Evolutionary conservation across 2,113 vertebrate species (phyloP).

Genomic region (Cebidichthys violaceus): DNA sequence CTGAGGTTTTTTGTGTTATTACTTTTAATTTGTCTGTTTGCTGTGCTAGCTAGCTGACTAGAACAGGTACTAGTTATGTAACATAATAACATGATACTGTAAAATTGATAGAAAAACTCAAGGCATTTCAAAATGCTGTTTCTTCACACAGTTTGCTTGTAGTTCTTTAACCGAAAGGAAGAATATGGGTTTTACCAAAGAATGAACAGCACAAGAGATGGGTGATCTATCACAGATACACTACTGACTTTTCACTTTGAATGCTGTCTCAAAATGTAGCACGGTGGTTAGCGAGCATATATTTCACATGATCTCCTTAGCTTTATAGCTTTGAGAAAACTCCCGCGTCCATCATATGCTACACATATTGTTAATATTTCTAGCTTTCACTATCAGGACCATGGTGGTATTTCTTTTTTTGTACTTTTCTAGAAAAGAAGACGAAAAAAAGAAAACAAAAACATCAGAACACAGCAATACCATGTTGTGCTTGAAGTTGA

Average conservation of each 20-base stretch:
- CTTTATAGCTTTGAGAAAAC: conserved; percentile 58
- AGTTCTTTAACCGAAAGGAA: conserved; percentile 42
- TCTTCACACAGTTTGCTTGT: conserved; percentile 51
- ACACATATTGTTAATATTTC: conserved; percentile 49
- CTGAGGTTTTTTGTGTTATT: conserved; percentile 50
- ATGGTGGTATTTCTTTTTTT: conserved; percentile 65
- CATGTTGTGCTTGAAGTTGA: conserved; percentile 60
- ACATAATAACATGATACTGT: conserved; percentile 48
- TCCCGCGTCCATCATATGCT: conserved; percentile 62
- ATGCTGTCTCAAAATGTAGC: conserved; percentile 74
- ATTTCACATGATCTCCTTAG: conserved; percentile 46
- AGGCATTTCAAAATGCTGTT: conserved; percentile 60
- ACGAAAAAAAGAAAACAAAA: conserved; percentile 25
- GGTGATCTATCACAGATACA: conserved; percentile 60
- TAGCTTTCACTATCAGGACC: conserved; percentile 67
- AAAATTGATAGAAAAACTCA: conserved; percentile 42
- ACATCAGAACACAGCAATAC: conserved; percentile 75
- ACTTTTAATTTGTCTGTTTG: conserved; percentile 33
- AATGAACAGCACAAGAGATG: conserved; percentile 61
- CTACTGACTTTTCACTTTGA: conserved; percentile 70
- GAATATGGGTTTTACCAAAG: conserved; percentile 80
- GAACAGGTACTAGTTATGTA: conserved; percentile 67
- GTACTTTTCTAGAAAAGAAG: conserved; percentile 71
- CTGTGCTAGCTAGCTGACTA: conserved; percentile 48
- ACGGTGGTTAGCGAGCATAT: conserved; percentile 45